Evolutionary conservation across 1,140 invertebrate genomes (phyloP).

Genomic region (Pachypeltis micranthus): DNA sequence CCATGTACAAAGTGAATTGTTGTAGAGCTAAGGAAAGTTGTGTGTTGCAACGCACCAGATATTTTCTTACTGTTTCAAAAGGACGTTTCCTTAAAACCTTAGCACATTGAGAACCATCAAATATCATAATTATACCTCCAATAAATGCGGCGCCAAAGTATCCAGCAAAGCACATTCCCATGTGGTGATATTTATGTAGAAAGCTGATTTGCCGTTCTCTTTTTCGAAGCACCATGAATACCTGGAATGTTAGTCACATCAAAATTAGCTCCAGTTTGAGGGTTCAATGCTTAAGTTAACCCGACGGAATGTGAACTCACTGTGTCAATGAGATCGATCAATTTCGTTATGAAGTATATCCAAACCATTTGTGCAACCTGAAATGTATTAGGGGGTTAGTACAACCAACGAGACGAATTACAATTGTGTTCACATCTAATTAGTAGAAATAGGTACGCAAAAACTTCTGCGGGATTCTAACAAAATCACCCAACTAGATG

Average conservation of each 20-base stretch:
- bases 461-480: too few species aligned
- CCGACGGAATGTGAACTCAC: too few species aligned
- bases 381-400: background rate
- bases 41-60: too few species aligned
- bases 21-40: too few species aligned
- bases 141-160: slow-evolving; percentile 46
- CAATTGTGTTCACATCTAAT: too few species aligned
- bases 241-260: slow-evolving; percentile 34
- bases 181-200: slow-evolving; percentile 63
- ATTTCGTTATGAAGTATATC: slow-evolving; percentile 56
- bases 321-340: slow-evolving; percentile 57
- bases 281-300: background rate
- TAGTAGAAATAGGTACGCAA: too few species aligned
- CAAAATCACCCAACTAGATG: too few species aligned
- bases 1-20: too few species aligned
- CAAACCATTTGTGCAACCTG: slow-evolving; percentile 31
- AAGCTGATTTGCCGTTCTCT: slow-evolving; percentile 61
- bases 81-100: too few species aligned
- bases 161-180: slow-evolving; percentile 47
- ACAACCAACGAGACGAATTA: too few species aligned
- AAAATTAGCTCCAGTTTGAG: background rate
- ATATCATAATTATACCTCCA: slow-evolving; percentile 33
- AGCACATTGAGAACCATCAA: too few species aligned
- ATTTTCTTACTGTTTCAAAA: too few species aligned
- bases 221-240: slow-evolving; percentile 75